These are phyloP conservation scores for Leucophenga maculata DNA, from an alignment of 2,888 invertebrate genomes.

Conservation along the genomic window DNA sequence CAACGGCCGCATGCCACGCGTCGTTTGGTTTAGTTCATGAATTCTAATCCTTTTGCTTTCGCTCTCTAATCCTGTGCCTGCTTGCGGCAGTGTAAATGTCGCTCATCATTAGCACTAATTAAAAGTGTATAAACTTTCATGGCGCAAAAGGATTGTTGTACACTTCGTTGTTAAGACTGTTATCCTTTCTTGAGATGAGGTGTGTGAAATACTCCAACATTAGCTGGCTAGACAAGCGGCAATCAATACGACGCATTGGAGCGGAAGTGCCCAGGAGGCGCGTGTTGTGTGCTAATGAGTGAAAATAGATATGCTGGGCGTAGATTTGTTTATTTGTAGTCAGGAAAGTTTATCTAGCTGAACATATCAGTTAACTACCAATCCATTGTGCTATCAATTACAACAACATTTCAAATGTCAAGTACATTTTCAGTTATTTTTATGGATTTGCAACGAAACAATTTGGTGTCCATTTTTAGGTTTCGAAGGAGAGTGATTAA, in stretches of 20 bases:
- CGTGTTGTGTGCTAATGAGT: conserved; percentile 15
- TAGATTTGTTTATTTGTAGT: neutral
- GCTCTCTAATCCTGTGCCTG: neutral
- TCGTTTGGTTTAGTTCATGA: neutral
- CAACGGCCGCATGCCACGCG: neutral
- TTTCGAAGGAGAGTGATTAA: too few relatives aligned
- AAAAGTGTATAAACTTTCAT: conserved; percentile 63
- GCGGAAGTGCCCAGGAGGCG: neutral
- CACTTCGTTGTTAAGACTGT: conserved; percentile 7
- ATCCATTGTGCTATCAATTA: neutral
- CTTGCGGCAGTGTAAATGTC: conserved; percentile 34
- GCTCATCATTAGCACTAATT: conserved; percentile 63
- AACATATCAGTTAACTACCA: neutral
- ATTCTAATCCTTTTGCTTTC: neutral
- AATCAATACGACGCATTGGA: conserved; percentile 35
- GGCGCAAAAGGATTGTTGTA: conserved; percentile 9
- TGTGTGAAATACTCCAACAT: neutral
- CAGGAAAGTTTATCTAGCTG: too few relatives aligned
- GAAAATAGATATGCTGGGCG: neutral
- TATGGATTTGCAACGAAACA: too few relatives aligned
- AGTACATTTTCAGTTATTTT: too few relatives aligned
- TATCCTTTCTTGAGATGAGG: conserved; percentile 20
- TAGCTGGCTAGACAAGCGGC: neutral
- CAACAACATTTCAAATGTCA: neutral
- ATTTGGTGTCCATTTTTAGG: too few relatives aligned